Evolutionary conservation across 2,113 vertebrate species (phyloP), one percentile per base, ranked within the genome.

Genomic region (Dicaeum eximium): DNA sequence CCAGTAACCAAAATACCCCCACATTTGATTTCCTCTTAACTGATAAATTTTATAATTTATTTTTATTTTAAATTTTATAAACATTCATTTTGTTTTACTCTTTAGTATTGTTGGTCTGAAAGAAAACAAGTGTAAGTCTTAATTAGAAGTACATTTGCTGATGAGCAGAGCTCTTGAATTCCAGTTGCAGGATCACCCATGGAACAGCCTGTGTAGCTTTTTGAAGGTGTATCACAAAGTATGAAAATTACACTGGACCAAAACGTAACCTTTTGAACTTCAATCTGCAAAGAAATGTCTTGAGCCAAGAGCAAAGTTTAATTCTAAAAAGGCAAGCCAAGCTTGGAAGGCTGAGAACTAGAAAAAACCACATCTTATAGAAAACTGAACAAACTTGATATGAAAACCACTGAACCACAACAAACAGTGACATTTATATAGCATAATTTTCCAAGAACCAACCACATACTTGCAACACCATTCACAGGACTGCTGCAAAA

Each of bases 401-500:
- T 71, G 72, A 81, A 93, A 95, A 80, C 61, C 80, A 90, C 69
- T 16, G 44, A 95, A 90, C 77, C 86, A 81, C 80, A 94, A 88
- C 70, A 94, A 94, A 84, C 45, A 84, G 40, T 35, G 31, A 28
- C 20, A 77, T 60, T 91, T 74, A 86, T 61, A 86, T 8, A 86
- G 72, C 13, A 11, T 27, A 10, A 74, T 74, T 83, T 86, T 80
- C 60, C 51, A 93, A 61, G 40, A 65, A 53, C 7, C 61, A 81
- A 24, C 13, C 38, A 25, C 31, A 45, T 23, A 21, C 50, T 75
- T 48, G 57, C 47, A 90, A 45, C 37, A 92, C 40, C 25, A 27
- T 72, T 75, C 74, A 61, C 0, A 88, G 6, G 15, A 75, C 40
- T 75, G 40, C 61, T 87, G 44, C 15, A 92, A 57, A 81, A 79